phyloP scores from a whole-genome alignment of 2,797 vertebrate species.

The Notolepis coatsorum region DNA sequence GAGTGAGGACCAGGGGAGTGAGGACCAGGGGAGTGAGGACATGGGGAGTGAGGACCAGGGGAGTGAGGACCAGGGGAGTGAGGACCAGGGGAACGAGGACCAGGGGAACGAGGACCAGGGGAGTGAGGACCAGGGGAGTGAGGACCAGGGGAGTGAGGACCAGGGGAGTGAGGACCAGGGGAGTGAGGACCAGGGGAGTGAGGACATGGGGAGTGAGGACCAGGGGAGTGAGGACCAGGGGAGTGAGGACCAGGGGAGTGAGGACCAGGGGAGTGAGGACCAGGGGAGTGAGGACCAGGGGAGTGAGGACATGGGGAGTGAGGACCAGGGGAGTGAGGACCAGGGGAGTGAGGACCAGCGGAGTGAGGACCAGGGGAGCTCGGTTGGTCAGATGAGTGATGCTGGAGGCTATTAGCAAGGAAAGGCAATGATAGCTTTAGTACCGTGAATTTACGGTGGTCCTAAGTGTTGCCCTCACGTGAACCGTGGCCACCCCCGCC shows the following conservation, averaged over 20 bases:
- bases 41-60: constrained; percentile 11
- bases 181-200: constrained; percentile 13
- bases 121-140: constrained; percentile 52
- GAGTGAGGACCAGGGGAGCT: constrained; percentile 17
- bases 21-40: constrained; percentile 47
- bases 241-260: constrained; percentile 52
- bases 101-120: constrained; percentile 15
- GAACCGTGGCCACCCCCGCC: constrained; percentile 49
- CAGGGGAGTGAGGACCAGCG: constrained; percentile 53
- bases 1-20: constrained; percentile 13
- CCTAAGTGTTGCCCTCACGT: constrained; percentile 53
- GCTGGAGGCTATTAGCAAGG: constrained; percentile 41
- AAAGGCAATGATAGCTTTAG: constrained; percentile 62
- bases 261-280: constrained; percentile 6
- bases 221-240: constrained; percentile 15
- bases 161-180: constrained; percentile 53
- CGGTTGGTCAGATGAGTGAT: constrained; percentile 49
- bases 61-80: constrained; percentile 38
- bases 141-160: constrained; percentile 6
- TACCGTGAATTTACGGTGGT: constrained; percentile 54
- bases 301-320: too few species aligned
- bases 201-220: constrained; percentile 23
- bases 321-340: constrained; percentile 6
- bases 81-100: constrained; percentile 34
- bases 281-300: constrained; percentile 55